Evolutionary conservation across 2,888 invertebrate genomes (phyloP), one percentile per base, ranked within the genome.

Genomic region (Caenorhabditis parvicauda): DNA sequence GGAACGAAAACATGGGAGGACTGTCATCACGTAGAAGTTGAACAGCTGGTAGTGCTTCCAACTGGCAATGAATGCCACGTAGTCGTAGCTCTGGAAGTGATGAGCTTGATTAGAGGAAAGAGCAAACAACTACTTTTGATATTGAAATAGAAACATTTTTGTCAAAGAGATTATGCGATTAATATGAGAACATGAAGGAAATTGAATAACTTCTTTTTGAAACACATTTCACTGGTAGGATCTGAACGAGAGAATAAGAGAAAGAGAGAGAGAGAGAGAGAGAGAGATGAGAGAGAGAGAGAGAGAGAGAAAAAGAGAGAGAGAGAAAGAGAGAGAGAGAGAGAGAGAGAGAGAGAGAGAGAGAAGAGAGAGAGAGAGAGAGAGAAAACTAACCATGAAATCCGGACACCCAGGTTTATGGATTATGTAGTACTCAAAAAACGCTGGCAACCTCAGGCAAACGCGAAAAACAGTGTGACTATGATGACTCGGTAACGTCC

Each of bases 1-100:
- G 75, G 75, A 14, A 74, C 67, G 44, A 75, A 69, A 14, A 74
- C 64, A 28, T 69, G 69, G n/a, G 1, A 75, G 62, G 12, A 75
- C 62, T 1, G 66, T 70, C 59, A 73, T 70, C 39, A 72, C 73
- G 44, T 72, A 75, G 54, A 75, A 75, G 49, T 75, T 75, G 70
- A 66, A 75, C 54, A 72, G 47, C n/a, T 64, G 65, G 47, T 70
- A 75, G 45, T 67, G 60, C 29, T 71, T 64, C 63, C 61, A 59
- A 1, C 61, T 53, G 37, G 67, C 67, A 9, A 75, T 51, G 7
- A 73, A 42, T 14, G 75, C 69, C 25, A 59, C 59, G 55, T 74
- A 75, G 28, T 69, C 65, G 47, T 73, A 75, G 48, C 70, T 69
- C 59, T 72, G 54, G 45, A 70, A 67, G 17, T n/a, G n/a, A n/a